Base-by-base conservation (phyloP, 2,888 invertebrate species). In the Troides aeacus region DNA sequence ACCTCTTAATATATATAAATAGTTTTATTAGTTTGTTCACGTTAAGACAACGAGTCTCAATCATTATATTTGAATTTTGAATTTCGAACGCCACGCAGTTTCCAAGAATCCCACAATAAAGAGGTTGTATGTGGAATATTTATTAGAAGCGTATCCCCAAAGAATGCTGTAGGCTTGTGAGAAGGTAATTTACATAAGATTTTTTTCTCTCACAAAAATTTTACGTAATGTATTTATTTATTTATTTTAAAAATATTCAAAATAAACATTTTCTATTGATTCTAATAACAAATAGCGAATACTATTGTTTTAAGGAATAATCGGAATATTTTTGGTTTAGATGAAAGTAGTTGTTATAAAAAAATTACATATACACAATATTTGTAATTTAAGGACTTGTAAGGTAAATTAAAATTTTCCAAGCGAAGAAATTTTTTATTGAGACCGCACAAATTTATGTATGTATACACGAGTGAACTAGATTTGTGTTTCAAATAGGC, bases 121-220 rank as follows among this genome's bases (percentile, higher is more conserved):
- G 70, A 70, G 66, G 70, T 63, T 70, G 70, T 60, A 66, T 63
- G 66, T 66, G 50, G 70, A 70, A 70, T 70, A 70, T 70, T 70
- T 63, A 70, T 70, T 59, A 66, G 70, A 69, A 8, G 36, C 15
- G 62, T 62, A 66, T 63, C 59, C 59, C 39, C 15, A 30, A 61
- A 66, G 70, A 70, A 70, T 66, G 62, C 36, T 58, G 58, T 24
- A 59, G 62, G 59, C 15, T 62, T 63, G 53, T 59, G 23, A 59
- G n/a, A 62, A 50, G 17, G 36, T 24, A 64, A 64, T 69, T 69
- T 64, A 64, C 61, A 46, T 64, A 39, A 39, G 1, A 62, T 62
- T 62, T 62, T 61, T 62, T 30, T 30, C 15, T 42, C 2, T 59
- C 1, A 12, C 10, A 15, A 24, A 24, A 24, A 60, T 60, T 18